These are phyloP conservation scores for Phengaris alcon DNA, from an alignment of 2,888 invertebrate species.

Conservation along the genomic window DNA sequence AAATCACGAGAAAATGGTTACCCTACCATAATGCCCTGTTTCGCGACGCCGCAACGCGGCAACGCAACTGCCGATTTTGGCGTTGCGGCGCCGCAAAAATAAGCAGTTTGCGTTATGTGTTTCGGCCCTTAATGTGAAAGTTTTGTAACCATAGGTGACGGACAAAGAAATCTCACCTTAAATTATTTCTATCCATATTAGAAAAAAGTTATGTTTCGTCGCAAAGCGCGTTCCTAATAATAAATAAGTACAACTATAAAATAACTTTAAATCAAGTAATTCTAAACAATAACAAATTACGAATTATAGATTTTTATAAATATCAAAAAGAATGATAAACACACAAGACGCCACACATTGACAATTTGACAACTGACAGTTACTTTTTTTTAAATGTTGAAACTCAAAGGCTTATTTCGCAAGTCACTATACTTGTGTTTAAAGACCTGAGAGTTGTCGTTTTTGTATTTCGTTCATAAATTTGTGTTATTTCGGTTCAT, in stretches of 20 bases:
- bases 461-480: too few species aligned
- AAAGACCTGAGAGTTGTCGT: too few species aligned
- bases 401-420: too few species aligned
- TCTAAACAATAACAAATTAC: conserved; percentile 44
- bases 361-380: conserved; percentile 28
- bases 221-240: conserved; percentile 40
- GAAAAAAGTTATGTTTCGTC: conserved; percentile 33
- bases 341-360: conserved; percentile 29
- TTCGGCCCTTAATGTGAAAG: conserved; percentile 45
- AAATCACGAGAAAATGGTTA: too few species aligned
- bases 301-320: conserved; percentile 33
- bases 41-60: too few species aligned
- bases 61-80: too few species aligned
- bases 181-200: conserved; percentile 43
- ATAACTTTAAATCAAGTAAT: not conserved
- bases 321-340: conserved; percentile 28
- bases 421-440: too few species aligned
- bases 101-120: too few species aligned
- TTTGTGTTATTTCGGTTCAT: too few species aligned
- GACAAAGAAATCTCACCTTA: conserved; percentile 64
- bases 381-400: not conserved
- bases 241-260: conserved; percentile 42
- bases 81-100: too few species aligned
- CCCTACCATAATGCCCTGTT: too few species aligned
- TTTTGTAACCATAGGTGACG: conserved; percentile 41